These are phyloP conservation scores for Hemistola chrysoprasaria DNA, from an alignment of 2,888 invertebrate species.

Conservation along the genomic window DNA sequence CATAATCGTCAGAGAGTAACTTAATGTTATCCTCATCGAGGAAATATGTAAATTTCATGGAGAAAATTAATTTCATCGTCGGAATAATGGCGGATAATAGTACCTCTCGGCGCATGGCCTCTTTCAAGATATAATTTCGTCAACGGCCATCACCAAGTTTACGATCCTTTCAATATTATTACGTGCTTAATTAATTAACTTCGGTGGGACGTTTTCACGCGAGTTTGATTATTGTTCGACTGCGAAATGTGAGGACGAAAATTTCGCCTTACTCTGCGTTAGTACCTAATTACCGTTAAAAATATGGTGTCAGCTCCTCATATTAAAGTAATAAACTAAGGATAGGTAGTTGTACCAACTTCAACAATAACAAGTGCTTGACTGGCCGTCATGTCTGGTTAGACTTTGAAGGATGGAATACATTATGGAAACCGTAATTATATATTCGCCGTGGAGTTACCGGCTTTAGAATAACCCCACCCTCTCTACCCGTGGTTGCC, in stretches of 20 bases:
- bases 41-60: conserved; percentile 39
- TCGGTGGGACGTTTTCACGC: conserved; percentile 36
- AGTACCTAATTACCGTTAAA: conserved; percentile 1
- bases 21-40: conserved; percentile 12
- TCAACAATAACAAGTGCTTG: too few species aligned
- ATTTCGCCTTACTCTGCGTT: conserved; percentile 2
- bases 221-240: conserved; percentile 31
- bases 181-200: conserved; percentile 46
- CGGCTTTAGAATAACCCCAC: too few species aligned
- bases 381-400: too few species aligned
- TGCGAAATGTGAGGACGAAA: conserved; percentile 8
- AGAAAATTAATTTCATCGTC: conserved; percentile 43
- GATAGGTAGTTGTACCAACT: too few species aligned
- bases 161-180: conserved; percentile 47
- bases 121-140: conserved; percentile 52
- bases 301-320: too few species aligned
- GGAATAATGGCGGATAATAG: conserved; percentile 46
- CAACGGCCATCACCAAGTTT: conserved; percentile 48
- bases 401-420: too few species aligned
- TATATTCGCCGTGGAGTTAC: too few species aligned
- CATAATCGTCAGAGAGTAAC: conserved; percentile 7
- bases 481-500: too few species aligned
- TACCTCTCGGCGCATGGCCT: conserved; percentile 38
- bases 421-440: too few species aligned
- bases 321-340: too few species aligned